These are phyloP conservation scores for Heliothis subflexa DNA, from an alignment of 1,140 invertebrate species.

Conservation along the genomic window DNA sequence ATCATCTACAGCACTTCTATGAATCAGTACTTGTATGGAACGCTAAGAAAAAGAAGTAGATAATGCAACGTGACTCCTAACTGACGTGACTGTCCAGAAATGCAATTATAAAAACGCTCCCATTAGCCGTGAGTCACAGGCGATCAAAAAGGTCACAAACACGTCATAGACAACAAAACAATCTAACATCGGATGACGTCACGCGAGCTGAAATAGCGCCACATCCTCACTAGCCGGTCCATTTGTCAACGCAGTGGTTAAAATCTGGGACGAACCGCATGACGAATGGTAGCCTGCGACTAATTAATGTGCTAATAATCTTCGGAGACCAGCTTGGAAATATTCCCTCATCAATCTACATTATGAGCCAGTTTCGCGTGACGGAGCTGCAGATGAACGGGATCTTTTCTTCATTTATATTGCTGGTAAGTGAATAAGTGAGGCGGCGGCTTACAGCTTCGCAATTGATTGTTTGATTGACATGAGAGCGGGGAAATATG, in stretches of 20 bases:
- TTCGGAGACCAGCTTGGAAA: conserved; percentile 34
- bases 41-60: too few relatives aligned
- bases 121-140: neutral
- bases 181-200: neutral
- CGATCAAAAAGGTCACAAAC: neutral
- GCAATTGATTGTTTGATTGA: conserved; percentile 15
- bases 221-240: conserved; percentile 7
- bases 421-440: conserved; percentile 25
- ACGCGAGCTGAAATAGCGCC: conserved; percentile 18
- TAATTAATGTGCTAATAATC: conserved; percentile 41
- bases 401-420: neutral
- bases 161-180: conserved; percentile 10
- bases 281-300: conserved; percentile 30
- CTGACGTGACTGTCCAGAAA: too few relatives aligned
- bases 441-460: neutral
- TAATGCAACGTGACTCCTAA: too few relatives aligned
- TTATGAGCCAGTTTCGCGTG: conserved; percentile 15
- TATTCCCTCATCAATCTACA: conserved; percentile 35
- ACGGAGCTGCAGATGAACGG: conserved; percentile 17
- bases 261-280: conserved; percentile 33
- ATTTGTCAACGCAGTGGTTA: conserved; percentile 35
- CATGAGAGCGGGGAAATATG: neutral
- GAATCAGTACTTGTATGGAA: too few relatives aligned
- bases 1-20: too few relatives aligned
- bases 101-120: neutral